Evolutionary conservation across 2,888 invertebrate species (phyloP).

Genomic region (Liodrosophila aerea): DNA sequence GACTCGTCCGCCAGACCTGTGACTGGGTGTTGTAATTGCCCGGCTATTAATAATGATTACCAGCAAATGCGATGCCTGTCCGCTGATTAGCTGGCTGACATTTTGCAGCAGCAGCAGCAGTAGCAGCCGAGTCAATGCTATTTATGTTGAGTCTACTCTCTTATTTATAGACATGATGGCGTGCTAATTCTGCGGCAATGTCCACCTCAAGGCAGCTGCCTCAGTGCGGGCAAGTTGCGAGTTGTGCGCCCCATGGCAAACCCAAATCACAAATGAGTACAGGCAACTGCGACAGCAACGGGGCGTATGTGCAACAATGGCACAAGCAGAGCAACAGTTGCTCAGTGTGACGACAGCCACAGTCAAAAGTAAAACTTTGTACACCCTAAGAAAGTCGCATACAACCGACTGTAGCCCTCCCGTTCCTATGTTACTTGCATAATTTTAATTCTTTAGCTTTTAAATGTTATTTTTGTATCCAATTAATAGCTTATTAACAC

Average conservation of each 20-base stretch:
- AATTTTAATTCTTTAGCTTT: too few species aligned
- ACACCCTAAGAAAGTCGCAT: too few species aligned
- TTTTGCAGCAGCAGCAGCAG: slow-evolving; percentile 43
- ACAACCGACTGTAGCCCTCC: too few species aligned
- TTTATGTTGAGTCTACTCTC: slow-evolving; percentile 54
- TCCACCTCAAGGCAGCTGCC: slow-evolving; percentile 45
- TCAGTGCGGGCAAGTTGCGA: slow-evolving; percentile 32
- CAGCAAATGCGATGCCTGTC: slow-evolving; percentile 61
- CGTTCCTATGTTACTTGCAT: too few species aligned
- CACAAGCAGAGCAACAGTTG: slow-evolving; percentile 39
- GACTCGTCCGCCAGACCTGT: slow-evolving; percentile 27
- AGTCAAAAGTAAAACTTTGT: slow-evolving; percentile 10
- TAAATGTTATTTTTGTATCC: too few species aligned
- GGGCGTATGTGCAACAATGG: slow-evolving; percentile 70
- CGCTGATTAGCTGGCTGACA: slow-evolving; percentile 68
- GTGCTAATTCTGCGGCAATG: slow-evolving; percentile 57
- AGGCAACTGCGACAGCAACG: slow-evolving; percentile 34
- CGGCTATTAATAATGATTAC: slow-evolving; percentile 72
- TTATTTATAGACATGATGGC: slow-evolving; percentile 68
- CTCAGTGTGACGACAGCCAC: slow-evolving; percentile 40
- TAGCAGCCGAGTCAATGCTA: slow-evolving; percentile 53
- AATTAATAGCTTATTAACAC: too few species aligned
- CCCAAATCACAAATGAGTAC: slow-evolving; percentile 53
- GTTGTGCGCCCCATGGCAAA: slow-evolving; percentile 24
- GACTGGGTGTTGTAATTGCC: slow-evolving; percentile 62